Evolutionary conservation across 1,140 invertebrate species (phyloP), one percentile per base, ranked within the genome.

Genomic region (Condylostylus longicornis): DNA sequence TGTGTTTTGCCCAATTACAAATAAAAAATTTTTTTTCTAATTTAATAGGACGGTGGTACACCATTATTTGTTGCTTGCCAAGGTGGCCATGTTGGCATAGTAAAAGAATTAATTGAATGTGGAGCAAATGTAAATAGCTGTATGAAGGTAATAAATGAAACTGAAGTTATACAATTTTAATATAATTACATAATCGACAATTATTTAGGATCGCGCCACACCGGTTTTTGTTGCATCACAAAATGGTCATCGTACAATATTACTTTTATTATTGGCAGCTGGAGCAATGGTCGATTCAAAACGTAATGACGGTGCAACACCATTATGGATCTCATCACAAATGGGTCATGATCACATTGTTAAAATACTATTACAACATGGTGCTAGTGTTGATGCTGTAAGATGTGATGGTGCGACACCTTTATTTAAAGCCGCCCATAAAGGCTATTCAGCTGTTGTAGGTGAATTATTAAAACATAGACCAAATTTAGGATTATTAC

Each of bases 261-360:
- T 82, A 15, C 62, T 72, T 13, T 64, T 75, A 42, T 65, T 91
- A 13, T 53, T 89, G 31, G 61, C 69, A 15, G 71, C 71, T 18
- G 77, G 78, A 39, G 83, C 80, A 5, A 64, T 71, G 40, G 69
- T 75, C 21, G 82, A 90, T 54, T 62, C 66, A 1, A 64, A 71
- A 40, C 67, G 84, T 42, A 72, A 69, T 31, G 89, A 94, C 64
- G 77, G 82, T 38, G 84, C 87, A 35, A 83, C 84, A 9, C 78
- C 89, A 21, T 69, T 95, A 27, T 94, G 87, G 86, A 93, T 95
- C 49, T 80, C 87, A 4, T 73, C 84, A 28, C 90, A 95, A 71
- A 89, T 90, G 78, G 88, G 88, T 9, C 83, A 89, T 61, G 75
- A 79, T 55, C 71, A 78, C 48, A 75, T 89, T 28, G 85, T 86